Conservation (phyloP, 1,140 invertebrate genomes). For the Euura saliciscinereae region DNA sequence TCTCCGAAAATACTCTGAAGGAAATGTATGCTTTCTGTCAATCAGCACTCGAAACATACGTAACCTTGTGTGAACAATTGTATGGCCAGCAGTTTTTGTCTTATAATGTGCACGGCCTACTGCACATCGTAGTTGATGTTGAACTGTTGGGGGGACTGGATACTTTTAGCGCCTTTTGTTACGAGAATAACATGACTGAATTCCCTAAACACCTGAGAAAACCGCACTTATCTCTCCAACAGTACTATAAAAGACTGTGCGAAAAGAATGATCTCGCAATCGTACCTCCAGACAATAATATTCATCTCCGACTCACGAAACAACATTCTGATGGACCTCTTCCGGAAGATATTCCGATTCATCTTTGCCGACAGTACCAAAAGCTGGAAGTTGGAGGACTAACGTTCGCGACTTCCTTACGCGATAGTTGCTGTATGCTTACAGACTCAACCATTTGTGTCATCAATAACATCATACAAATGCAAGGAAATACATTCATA, state of each 20-base stretch:
- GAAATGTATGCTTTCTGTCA: slow-evolving; percentile 16
- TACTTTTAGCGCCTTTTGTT: slow-evolving; percentile 44
- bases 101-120: not conserved
- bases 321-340: not conserved
- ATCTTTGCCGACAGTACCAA: not conserved
- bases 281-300: not conserved
- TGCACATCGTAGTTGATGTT: slow-evolving; percentile 48
- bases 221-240: slow-evolving; percentile 27
- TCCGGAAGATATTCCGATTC: not conserved
- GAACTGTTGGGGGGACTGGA: slow-evolving; percentile 42
- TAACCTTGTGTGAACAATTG: slow-evolving; percentile 18
- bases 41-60: slow-evolving; percentile 12
- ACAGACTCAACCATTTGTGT: not conserved
- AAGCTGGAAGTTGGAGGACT: not conserved
- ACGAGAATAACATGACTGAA: slow-evolving; percentile 42
- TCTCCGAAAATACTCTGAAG: slow-evolving; percentile 10
- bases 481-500: not conserved
- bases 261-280: slow-evolving; percentile 24
- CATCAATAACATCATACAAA: not conserved
- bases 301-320: not conserved
- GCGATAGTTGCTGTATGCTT: not conserved
- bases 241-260: slow-evolving; percentile 31
- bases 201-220: slow-evolving; percentile 39
- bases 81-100: slow-evolving; percentile 25
- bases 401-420: not conserved